Evolutionary conservation across 1,140 invertebrate species (phyloP), one percentile per base, ranked within the genome.

Genomic region (Phortica variegata): DNA sequence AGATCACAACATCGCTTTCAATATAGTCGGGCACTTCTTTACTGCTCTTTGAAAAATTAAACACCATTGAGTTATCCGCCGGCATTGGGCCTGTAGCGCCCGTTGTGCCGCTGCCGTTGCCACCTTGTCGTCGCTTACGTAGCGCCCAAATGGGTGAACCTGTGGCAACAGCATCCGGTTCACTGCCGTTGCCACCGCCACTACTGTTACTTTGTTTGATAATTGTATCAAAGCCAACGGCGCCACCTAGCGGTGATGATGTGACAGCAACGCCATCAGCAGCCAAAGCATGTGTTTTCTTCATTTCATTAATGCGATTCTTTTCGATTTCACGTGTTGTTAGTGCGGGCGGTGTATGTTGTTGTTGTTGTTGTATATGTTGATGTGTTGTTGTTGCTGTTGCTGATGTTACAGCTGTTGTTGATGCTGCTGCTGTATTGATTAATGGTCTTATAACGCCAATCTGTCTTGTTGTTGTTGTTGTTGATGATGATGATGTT

Each of bases 21-120:
- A 93, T 90, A 77, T 93, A 92, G 81, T 92, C 89, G 38, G 91
- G 90, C 54, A 92, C 88, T 57, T 88, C 86, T 73, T 88, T 89
- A 58, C 87, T 82, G 72, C 84, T 82, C 54, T 85, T 89, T 26
- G 70, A 73, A 77, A 93, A 94, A 78, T 93, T 91, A 76, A 93
- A 93, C 38, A 93, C 88, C 77, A 91, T 87, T 8, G 87, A 86
- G 56, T 84, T 89, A 74, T 81, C 52, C 43, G 52, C 56, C 44
- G 65, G 44, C 53, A 50, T 40, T 61, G n/a, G n/a, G 63, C 51
- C 34, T 0, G 21, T 12, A 20, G 32, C 6, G 26, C 41, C 36
- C 23, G 23, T 26, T 6, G 19, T 16, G 32, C 43, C 23, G 10
- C 36, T 44, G 34, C 56, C 47, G 23, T 5, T 26, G 5, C 23